Evolutionary conservation across 2,888 invertebrate genomes (phyloP), one percentile per base, ranked within the genome.

Genomic region (Drosophila longiperda): DNA sequence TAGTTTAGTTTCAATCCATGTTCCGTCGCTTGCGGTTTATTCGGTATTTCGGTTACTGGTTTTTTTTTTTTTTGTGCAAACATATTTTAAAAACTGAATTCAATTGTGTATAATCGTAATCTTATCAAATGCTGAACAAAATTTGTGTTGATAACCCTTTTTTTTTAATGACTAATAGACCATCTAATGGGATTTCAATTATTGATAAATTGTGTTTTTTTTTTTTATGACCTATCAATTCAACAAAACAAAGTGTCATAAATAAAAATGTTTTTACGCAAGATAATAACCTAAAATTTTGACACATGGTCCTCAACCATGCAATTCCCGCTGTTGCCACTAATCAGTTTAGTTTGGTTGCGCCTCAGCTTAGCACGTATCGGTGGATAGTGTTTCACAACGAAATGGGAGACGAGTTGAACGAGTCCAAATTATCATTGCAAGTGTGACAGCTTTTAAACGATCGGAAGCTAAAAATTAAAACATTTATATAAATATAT

Each of bases 341-440:
- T 38, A 32, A 52, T 63, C 59, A 33, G n/a, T 40, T 29, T 1
- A 48, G 11, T 48, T 71, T 12, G 12, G 26, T 29, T 29, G 34
- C n/a, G 38, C 20, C 29, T 29, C 17, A 11, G 26, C 38, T 34
- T 8, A 38, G 53, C 77, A 77, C 78, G 75, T 75, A 9, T 40
- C 8, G 55, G 40, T 23, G 55, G 50, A 20, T 63, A 32, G 59
- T 52, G 26, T 63, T 73, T 5, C 53, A n/a, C 11, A 12, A 26
- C 6, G 50, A 48, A 67, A 76, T 59, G 53, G 26, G 53, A 64
- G 26, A 40, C 12, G 34, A 15, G 17, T 55, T 26, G 8, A 49
- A 53, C n/a, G 6, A 5, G 5, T 36, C 9, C 49, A 36, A 61
- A 12, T 42, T 57, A 73, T 74, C 74, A 23, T 9, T 32, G 20